phyloP scores from a whole-genome alignment of 2,888 invertebrate genomes.

The Drosophila anomalata region DNA sequence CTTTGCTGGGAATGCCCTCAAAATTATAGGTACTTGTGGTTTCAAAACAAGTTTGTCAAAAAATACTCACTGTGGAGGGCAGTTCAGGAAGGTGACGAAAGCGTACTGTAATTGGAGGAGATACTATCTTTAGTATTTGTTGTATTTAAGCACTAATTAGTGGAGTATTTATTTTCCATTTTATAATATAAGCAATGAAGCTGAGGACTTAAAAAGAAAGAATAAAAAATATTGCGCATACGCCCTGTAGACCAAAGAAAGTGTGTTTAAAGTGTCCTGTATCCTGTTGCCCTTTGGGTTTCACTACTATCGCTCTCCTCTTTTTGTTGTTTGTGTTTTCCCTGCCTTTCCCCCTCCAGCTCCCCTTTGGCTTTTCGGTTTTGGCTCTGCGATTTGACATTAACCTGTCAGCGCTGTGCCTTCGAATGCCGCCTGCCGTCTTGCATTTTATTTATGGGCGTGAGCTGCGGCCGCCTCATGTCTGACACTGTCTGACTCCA shows the following conservation, averaged over 20 bases:
- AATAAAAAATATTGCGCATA: neutral
- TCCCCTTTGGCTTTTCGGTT: slow-evolving; percentile 50
- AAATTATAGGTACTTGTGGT: neutral
- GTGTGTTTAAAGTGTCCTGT: neutral
- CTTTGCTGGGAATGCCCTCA: slow-evolving; percentile 1
- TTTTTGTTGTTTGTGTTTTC: slow-evolving; percentile 28
- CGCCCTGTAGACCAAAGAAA: neutral
- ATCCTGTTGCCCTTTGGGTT: neutral
- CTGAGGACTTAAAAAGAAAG: too few relatives aligned
- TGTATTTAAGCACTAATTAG: too few relatives aligned
- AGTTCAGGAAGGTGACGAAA: too few relatives aligned
- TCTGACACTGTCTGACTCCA: slow-evolving; percentile 28
- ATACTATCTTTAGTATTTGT: too few relatives aligned
- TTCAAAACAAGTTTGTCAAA: neutral
- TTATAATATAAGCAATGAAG: too few relatives aligned
- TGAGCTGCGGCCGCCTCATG: slow-evolving; percentile 26
- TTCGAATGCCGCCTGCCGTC: slow-evolving; percentile 47
- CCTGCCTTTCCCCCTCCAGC: slow-evolving; percentile 2
- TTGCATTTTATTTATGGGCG: slow-evolving; percentile 61
- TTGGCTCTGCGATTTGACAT: slow-evolving; percentile 69
- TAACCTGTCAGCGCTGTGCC: slow-evolving; percentile 66
- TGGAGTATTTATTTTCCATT: too few relatives aligned
- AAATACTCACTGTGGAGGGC: neutral
- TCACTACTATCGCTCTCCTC: neutral
- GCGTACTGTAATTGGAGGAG: too few relatives aligned